A percentile compares a stretch with the other conserved stretches of the same genome.
phyloP scores from a whole-genome alignment of 2,113 vertebrate species.

The Poecilia latipinna region DNA sequence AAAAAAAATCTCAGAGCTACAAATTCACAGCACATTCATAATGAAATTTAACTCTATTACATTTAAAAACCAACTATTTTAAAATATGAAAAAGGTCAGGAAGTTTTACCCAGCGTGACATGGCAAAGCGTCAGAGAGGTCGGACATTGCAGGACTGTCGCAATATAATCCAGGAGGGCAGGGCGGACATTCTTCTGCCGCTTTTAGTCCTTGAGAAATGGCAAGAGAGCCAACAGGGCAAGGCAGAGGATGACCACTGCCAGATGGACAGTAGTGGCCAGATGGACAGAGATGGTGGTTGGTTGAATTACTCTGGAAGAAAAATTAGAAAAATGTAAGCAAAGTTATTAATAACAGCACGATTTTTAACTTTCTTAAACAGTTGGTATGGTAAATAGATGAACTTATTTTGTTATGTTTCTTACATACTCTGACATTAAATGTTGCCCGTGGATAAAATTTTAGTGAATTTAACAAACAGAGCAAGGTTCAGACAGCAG shows the following conservation, averaged over 20 bases:
- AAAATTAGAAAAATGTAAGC: neutral
- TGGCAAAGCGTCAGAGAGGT: constrained; percentile 66
- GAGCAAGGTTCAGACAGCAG: neutral
- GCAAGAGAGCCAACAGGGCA: constrained; percentile 88
- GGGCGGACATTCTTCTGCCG: constrained; percentile 79
- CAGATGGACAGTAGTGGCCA: constrained; percentile 88
- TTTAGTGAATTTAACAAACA: neutral
- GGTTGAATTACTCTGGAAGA: constrained; percentile 78
- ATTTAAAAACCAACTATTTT: neutral
- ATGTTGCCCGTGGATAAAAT: neutral
- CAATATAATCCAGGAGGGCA: constrained; percentile 88
- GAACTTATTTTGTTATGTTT: neutral
- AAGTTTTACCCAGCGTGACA: constrained; percentile 86
- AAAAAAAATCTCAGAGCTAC: too few species aligned
- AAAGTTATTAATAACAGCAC: neutral
- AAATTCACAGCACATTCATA: neutral
- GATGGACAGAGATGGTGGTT: constrained; percentile 83
- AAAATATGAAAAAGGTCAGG: neutral
- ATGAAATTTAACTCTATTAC: neutral
- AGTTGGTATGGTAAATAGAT: neutral
- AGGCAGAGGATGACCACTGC: constrained; percentile 80
- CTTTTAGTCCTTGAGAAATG: constrained; percentile 74
- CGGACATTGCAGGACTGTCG: constrained; percentile 78
- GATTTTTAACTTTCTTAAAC: neutral
- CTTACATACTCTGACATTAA: neutral